Conservation (phyloP, 1,140 invertebrate species). For the Hydropsyche tenuis region DNA sequence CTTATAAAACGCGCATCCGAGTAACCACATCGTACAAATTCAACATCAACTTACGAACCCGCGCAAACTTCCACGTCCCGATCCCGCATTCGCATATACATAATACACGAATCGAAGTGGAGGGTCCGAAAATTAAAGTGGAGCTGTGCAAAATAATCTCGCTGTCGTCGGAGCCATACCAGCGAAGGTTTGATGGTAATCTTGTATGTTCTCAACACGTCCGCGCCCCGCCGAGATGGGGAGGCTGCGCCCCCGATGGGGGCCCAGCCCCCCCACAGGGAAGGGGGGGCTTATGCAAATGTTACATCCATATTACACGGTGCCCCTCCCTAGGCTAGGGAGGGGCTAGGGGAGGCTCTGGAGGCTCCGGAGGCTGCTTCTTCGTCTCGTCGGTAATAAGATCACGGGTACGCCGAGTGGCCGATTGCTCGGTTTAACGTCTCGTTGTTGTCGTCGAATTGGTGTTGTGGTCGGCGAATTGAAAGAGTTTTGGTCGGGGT, state of each 20-base stretch:
- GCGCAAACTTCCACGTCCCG: too few species aligned
- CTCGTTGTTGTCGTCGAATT: too few species aligned
- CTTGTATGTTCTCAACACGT: constrained; percentile 36
- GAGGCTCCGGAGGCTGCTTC: constrained; percentile 4
- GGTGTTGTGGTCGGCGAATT: too few species aligned
- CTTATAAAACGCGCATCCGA: too few species aligned
- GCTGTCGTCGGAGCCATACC: constrained; percentile 16
- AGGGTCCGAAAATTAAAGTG: constrained; percentile 12
- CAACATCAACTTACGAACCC: too few species aligned
- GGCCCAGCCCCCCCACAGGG: neutral
- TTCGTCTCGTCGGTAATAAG: constrained; percentile 8
- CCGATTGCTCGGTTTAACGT: constrained; percentile 15
- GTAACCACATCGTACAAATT: too few species aligned
- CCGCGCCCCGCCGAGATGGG: constrained; percentile 8
- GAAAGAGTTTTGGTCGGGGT: too few species aligned
- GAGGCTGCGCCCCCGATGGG: neutral
- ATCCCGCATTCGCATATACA: too few species aligned
- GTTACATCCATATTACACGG: constrained; percentile 47
- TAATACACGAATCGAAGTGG: too few species aligned
- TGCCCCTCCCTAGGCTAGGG: constrained; percentile 8
- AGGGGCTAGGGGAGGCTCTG: too few species aligned
- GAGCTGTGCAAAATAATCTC: constrained; percentile 19
- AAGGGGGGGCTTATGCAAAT: constrained; percentile 44
- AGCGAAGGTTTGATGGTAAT: constrained; percentile 33
- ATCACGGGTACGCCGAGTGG: constrained; percentile 4